phyloP scores from a whole-genome alignment of 2,888 invertebrate genomes.

The Eupithecia centaureata region DNA sequence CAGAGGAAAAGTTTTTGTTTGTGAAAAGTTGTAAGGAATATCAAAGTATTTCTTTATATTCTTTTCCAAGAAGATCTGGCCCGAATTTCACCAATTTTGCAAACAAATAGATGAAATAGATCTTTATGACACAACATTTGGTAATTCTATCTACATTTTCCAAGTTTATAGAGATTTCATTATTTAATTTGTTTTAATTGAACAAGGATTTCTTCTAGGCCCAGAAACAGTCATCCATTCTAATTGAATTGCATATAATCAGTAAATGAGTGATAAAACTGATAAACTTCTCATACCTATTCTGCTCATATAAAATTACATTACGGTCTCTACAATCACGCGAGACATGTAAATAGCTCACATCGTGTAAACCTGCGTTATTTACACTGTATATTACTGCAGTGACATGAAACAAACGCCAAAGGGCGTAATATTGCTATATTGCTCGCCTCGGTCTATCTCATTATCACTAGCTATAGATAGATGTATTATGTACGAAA shows the following conservation, averaged over 20 bases:
- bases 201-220: neutral
- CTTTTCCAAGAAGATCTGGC: neutral
- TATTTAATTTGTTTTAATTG: neutral
- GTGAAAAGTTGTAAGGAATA: slow-evolving; percentile 25
- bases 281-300: neutral
- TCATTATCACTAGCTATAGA: slow-evolving; percentile 31
- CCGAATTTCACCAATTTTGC: neutral
- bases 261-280: neutral
- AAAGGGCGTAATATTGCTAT: slow-evolving; percentile 48
- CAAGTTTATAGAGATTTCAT: neutral
- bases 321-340: neutral
- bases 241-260: neutral
- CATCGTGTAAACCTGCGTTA: slow-evolving; percentile 27
- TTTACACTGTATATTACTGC: slow-evolving; percentile 10
- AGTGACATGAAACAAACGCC: slow-evolving; percentile 52
- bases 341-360: slow-evolving; percentile 33
- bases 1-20: slow-evolving; percentile 43
- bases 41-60: neutral
- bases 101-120: neutral
- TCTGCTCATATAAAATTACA: neutral
- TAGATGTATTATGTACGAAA: neutral
- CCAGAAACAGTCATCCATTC: neutral
- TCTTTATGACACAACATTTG: neutral
- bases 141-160: neutral
- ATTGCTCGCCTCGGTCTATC: slow-evolving; percentile 62